These are phyloP conservation scores for Melikaiella ostensackeni DNA, from an alignment of 2,888 invertebrate species.

Conservation along the genomic window DNA sequence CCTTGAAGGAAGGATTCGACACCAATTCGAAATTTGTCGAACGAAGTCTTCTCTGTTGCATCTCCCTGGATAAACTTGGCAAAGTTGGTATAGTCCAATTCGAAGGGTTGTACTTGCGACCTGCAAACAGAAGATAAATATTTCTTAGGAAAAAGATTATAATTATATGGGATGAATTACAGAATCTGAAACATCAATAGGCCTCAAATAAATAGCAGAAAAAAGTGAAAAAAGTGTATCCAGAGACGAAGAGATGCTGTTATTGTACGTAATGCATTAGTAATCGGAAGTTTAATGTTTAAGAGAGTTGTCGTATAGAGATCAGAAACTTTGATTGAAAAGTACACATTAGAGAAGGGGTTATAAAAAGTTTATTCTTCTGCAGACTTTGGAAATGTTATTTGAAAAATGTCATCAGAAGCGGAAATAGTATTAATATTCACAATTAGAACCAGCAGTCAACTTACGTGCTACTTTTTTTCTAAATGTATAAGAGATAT, in stretches of 20 bases:
- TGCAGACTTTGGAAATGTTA: not conserved
- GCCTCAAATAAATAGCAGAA: not conserved
- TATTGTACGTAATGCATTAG: not conserved
- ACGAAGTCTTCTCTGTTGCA: constrained; percentile 61
- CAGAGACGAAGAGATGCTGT: not conserved
- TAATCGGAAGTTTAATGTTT: not conserved
- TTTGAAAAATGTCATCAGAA: too few species aligned
- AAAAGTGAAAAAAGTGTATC: constrained; percentile 4
- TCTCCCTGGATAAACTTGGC: constrained; percentile 61
- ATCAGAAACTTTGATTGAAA: not conserved
- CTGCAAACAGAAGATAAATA: constrained; percentile 59
- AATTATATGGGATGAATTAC: not conserved
- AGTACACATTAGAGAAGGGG: not conserved
- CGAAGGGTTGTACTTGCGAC: constrained; percentile 64
- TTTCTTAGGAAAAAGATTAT: not conserved
- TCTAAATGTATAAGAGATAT: too few species aligned
- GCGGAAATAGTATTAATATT: too few species aligned
- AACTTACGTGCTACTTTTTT: too few species aligned
- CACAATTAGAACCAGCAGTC: too few species aligned
- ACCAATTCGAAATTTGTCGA: constrained; percentile 57
- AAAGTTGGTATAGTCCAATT: constrained; percentile 69
- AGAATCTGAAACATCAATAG: not conserved
- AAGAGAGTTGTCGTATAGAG: not conserved
- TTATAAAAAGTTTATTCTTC: not conserved
- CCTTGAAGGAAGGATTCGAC: constrained; percentile 45